These are phyloP conservation scores for Australoheros scitulus DNA, from an alignment of 2,113 vertebrate species.

Conservation along the genomic window DNA sequence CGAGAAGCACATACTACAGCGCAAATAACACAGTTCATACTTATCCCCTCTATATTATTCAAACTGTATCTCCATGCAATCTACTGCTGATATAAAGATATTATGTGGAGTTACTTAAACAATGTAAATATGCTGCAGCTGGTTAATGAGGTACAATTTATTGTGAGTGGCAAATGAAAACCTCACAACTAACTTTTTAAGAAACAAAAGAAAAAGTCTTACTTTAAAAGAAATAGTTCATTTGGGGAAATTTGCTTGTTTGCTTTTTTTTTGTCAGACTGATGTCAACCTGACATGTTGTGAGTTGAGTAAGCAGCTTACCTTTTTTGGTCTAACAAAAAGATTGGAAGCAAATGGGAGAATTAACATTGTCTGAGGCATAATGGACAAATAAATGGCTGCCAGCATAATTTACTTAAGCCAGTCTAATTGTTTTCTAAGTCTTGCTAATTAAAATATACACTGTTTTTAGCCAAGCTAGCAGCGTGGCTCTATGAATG, in stretches of 20 bases:
- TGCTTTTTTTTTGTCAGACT: background rate
- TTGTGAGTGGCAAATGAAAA: background rate
- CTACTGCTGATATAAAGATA: background rate
- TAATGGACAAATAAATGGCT: background rate
- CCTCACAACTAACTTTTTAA: background rate
- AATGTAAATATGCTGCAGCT: background rate
- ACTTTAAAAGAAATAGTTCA: background rate
- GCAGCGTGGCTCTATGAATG: background rate
- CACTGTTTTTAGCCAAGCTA: background rate
- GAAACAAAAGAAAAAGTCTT: background rate
- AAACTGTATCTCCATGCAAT: constrained; percentile 7
- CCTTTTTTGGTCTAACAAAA: background rate
- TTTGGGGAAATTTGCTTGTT: background rate
- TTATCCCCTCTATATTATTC: background rate
- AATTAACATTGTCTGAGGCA: background rate
- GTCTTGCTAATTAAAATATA: constrained; percentile 1
- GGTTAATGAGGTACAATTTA: background rate
- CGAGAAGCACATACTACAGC: background rate
- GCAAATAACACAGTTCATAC: constrained; percentile 2
- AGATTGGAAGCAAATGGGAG: background rate
- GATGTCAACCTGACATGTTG: background rate
- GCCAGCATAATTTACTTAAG: background rate
- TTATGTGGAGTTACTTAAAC: background rate
- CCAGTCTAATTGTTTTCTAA: constrained; percentile 3
- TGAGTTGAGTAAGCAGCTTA: background rate